These are phyloP conservation scores for Embiotoca jacksoni DNA, from an alignment of 2,113 vertebrate genomes.

Conservation along the genomic window DNA sequence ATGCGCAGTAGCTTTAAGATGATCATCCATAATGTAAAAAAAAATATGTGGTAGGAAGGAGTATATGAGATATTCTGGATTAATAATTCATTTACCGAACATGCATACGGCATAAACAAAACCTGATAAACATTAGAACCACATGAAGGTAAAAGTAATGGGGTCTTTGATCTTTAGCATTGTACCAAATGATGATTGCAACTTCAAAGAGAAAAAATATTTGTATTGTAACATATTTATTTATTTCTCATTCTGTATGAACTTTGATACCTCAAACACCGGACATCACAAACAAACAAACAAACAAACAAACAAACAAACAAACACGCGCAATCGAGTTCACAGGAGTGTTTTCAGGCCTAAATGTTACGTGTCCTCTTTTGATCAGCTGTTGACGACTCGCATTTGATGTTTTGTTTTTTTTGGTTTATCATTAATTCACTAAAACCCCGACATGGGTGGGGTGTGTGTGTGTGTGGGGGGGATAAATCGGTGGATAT, in stretches of 20 bases:
- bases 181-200: neutral
- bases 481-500: slow-evolving; percentile 40
- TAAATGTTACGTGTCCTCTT: slow-evolving; percentile 41
- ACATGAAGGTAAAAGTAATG: neutral
- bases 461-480: too few relatives aligned
- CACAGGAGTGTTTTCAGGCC: slow-evolving; percentile 13
- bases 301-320: neutral
- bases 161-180: neutral
- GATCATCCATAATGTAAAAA: too few relatives aligned
- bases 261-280: neutral
- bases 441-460: neutral
- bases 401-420: slow-evolving; percentile 33
- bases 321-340: slow-evolving; percentile 25
- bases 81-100: too few relatives aligned
- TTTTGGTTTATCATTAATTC: slow-evolving; percentile 60
- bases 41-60: too few relatives aligned
- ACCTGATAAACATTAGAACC: too few relatives aligned
- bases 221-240: neutral
- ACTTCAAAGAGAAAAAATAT: slow-evolving; percentile 28
- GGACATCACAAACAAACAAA: neutral
- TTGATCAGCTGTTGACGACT: slow-evolving; percentile 58
- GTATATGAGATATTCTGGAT: too few relatives aligned
- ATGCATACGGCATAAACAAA: too few relatives aligned
- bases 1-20: too few relatives aligned
- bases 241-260: neutral